Conservation (phyloP, 2,888 invertebrate species). For the Clostera curtula region DNA sequence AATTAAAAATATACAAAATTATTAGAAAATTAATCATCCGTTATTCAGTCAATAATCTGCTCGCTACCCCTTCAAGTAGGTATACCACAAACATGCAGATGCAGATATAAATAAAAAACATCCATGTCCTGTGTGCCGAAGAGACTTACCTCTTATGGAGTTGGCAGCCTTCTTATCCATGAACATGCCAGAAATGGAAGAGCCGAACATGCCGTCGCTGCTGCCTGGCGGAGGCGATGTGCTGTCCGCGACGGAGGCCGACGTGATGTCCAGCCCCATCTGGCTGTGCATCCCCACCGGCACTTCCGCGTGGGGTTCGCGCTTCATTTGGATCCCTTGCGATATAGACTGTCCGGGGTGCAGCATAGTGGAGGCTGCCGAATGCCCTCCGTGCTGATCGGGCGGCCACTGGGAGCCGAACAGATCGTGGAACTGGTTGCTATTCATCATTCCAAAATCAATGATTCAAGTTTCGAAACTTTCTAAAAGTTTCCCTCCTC, state of each 20-base stretch:
- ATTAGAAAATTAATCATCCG: too few species aligned
- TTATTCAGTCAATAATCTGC: too few species aligned
- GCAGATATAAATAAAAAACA: slow-evolving; percentile 12
- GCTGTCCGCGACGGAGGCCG: slow-evolving; percentile 72
- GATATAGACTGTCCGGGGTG: slow-evolving; percentile 44
- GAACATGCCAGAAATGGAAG: slow-evolving; percentile 63
- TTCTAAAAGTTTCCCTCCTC: slow-evolving; percentile 14
- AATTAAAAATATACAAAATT: too few species aligned
- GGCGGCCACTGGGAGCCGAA: slow-evolving; percentile 73
- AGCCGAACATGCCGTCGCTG: slow-evolving; percentile 62
- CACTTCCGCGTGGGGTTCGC: slow-evolving; percentile 53
- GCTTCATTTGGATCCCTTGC: slow-evolving; percentile 53
- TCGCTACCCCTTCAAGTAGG: too few species aligned
- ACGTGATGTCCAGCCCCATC: slow-evolving; percentile 56
- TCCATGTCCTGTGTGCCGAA: slow-evolving; percentile 21
- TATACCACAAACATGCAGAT: background rate
- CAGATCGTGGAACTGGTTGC: slow-evolving; percentile 65
- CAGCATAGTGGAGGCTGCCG: slow-evolving; percentile 63
- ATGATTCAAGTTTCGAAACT: slow-evolving; percentile 24
- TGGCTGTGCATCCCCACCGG: slow-evolving; percentile 44
- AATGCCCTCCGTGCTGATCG: slow-evolving; percentile 64
- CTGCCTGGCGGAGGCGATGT: slow-evolving; percentile 75
- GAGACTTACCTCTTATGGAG: slow-evolving; percentile 76
- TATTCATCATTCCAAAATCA: slow-evolving; percentile 51
- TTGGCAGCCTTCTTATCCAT: slow-evolving; percentile 78